These are phyloP conservation scores for Fulica atra DNA, from an alignment of 2,113 vertebrate species.

Conservation along the genomic window DNA sequence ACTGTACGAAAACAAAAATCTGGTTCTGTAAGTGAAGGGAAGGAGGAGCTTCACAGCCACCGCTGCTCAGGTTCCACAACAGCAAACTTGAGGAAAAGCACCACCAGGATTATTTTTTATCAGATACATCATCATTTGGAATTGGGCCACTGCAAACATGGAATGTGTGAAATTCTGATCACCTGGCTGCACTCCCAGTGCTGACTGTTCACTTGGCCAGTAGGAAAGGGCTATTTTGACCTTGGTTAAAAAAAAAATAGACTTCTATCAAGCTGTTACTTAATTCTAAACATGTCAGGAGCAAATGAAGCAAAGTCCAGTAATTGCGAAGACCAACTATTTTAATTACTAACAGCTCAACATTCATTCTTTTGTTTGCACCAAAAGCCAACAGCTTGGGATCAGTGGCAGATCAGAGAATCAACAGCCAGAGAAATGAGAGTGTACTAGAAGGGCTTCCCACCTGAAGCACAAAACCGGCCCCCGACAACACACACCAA, in stretches of 20 bases:
- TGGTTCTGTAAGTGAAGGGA: conserved; percentile 53
- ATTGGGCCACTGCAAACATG: background rate
- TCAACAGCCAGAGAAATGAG: background rate
- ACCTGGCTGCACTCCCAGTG: background rate
- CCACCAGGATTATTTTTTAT: background rate
- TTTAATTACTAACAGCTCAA: background rate
- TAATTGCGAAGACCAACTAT: background rate
- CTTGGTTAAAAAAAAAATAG: background rate
- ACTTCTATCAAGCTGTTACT: background rate
- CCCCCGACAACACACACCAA: background rate
- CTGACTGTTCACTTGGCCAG: background rate
- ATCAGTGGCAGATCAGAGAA: background rate
- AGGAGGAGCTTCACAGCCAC: background rate
- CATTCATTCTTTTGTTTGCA: background rate
- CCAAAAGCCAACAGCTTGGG: background rate
- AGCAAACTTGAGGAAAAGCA: background rate
- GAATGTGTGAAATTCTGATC: background rate
- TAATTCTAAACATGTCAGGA: background rate
- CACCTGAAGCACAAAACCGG: background rate
- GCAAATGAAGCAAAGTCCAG: background rate
- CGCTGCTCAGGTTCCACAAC: background rate
- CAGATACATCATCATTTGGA: background rate
- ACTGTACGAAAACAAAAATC: conserved; percentile 78
- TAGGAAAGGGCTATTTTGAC: background rate
- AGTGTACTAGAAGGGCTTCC: background rate